Evolutionary conservation across 2,797 vertebrate genomes (phyloP).

Genomic region (Propithecus deckenii): DNA sequence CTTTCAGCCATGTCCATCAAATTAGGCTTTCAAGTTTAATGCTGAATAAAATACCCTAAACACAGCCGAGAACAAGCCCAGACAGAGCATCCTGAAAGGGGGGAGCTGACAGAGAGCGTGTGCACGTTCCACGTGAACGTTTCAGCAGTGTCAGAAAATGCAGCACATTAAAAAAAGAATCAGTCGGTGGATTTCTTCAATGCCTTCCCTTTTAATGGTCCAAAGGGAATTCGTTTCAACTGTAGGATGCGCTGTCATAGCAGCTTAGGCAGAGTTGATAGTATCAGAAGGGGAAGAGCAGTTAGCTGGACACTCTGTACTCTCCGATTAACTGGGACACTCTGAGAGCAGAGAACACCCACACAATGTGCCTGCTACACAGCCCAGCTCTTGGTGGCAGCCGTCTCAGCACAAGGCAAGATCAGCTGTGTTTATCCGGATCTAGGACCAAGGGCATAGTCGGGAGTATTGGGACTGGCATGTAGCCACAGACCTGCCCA

Average conservation of each 20-base stretch:
- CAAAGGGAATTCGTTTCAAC: constrained; percentile 45
- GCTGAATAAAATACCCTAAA: constrained; percentile 63
- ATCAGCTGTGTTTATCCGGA: not conserved
- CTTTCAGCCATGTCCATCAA: constrained; percentile 74
- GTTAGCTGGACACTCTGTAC: not conserved
- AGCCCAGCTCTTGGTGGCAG: not conserved
- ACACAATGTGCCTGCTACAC: not conserved
- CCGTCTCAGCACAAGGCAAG: not conserved
- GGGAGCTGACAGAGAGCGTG: not conserved
- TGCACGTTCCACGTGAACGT: constrained; percentile 25
- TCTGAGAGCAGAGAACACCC: not conserved
- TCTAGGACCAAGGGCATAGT: constrained; percentile 57
- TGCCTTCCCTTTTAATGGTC: constrained; percentile 36
- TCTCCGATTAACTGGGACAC: not conserved
- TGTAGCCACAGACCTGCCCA: not conserved
- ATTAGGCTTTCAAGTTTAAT: constrained; percentile 69
- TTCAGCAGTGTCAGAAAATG: constrained; percentile 29
- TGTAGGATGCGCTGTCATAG: not conserved
- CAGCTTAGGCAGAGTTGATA: not conserved
- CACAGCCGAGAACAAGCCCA: constrained; percentile 46
- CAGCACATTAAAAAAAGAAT: not conserved
- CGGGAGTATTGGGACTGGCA: not conserved
- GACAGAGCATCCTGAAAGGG: constrained; percentile 69
- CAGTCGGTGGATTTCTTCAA: constrained; percentile 20
- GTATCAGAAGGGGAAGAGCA: not conserved